phyloP scores from a whole-genome alignment of 2,113 vertebrate species.

The Eira barbara region DNA sequence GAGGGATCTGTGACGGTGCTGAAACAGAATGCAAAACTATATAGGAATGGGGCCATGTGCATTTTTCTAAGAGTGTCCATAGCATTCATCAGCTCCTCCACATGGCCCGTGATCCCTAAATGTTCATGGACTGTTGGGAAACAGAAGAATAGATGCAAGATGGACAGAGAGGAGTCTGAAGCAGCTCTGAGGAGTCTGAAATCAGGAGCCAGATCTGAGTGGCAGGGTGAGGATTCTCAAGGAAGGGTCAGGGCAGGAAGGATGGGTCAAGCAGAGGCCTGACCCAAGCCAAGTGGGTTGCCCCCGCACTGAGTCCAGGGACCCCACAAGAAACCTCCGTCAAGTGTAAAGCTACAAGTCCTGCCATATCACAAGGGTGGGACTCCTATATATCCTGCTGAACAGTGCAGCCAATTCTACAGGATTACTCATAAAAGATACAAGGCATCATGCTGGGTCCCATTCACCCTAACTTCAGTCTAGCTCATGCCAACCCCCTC shows the following conservation, averaged over 20 bases:
- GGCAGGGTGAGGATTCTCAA: not conserved
- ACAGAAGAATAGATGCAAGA: not conserved
- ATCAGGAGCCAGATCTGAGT: not conserved
- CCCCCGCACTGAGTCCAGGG: not conserved
- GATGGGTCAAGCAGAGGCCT: not conserved
- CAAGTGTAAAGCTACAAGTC: not conserved
- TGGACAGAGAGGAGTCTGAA: not conserved
- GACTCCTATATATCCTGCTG: not conserved
- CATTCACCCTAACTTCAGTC: not conserved
- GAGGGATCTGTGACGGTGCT: not conserved
- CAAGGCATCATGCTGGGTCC: not conserved
- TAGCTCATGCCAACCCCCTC: not conserved
- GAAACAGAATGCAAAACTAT: not conserved
- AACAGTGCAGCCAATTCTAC: not conserved
- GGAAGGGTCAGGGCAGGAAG: not conserved
- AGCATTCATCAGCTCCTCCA: not conserved
- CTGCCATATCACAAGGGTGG: not conserved
- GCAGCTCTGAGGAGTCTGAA: constrained; percentile 2
- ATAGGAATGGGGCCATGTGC: not conserved
- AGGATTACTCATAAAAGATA: not conserved
- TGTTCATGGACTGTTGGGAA: not conserved
- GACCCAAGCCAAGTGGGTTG: not conserved
- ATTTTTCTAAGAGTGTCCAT: not conserved
- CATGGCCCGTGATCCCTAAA: not conserved
- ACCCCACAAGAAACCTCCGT: not conserved